Conservation (phyloP, 2,888 invertebrate genomes). For the Drosophila testacea region DNA sequence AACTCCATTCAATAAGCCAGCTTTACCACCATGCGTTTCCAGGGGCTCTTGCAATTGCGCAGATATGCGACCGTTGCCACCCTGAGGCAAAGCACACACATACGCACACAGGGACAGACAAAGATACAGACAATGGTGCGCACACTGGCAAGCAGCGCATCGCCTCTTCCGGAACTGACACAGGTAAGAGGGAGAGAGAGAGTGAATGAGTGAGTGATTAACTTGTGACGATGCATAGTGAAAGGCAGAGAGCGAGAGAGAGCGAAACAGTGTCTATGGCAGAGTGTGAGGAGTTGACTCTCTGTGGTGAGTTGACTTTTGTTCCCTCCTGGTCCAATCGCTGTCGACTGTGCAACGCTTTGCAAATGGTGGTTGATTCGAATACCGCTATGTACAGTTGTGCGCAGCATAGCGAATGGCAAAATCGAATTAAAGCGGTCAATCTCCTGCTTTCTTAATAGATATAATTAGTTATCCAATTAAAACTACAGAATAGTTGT, state of each 20-base stretch:
- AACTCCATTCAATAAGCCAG: slow-evolving; percentile 1
- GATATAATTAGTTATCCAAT: no score
- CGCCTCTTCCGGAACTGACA: slow-evolving; percentile 65
- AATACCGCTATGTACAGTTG: slow-evolving; percentile 34
- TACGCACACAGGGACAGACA: slow-evolving; percentile 18
- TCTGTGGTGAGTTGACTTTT: slow-evolving; percentile 40
- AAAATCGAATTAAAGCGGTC: background rate
- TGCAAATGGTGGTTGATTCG: slow-evolving; percentile 59
- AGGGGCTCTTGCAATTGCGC: slow-evolving; percentile 64
- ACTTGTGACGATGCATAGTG: slow-evolving; percentile 8
- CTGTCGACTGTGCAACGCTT: slow-evolving; percentile 24
- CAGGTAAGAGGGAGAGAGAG: slow-evolving; percentile 54
- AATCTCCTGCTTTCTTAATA: no score
- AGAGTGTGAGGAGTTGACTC: slow-evolving; percentile 15
- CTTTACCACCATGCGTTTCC: slow-evolving; percentile 60
- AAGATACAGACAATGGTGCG: slow-evolving; percentile 42
- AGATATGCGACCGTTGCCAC: slow-evolving; percentile 56
- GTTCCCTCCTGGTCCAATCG: slow-evolving; percentile 43
- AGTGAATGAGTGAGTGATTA: slow-evolving; percentile 1
- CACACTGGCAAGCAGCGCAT: slow-evolving; percentile 67
- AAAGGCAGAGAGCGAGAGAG: slow-evolving; percentile 12
- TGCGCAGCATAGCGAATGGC: background rate
- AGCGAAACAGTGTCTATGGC: background rate
- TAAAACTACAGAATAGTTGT: no score
- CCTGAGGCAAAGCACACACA: slow-evolving; percentile 42